phyloP scores from a whole-genome alignment of 2,797 vertebrate species.

The Cirrhinus mrigala region DNA sequence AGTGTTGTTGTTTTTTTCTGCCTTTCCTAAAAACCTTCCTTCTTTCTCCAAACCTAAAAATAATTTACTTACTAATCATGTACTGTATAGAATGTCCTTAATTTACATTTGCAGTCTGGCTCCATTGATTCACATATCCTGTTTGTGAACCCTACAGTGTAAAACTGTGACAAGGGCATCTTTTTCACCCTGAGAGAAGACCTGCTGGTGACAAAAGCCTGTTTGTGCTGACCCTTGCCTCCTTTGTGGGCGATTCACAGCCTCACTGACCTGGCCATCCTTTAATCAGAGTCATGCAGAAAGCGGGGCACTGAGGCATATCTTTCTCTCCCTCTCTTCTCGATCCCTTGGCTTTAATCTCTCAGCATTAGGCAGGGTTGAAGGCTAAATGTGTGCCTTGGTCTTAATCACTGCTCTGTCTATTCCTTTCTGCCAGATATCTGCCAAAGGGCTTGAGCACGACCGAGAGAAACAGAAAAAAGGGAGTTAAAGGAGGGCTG shows the following conservation, averaged over 20 bases:
- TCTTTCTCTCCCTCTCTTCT: slow-evolving; percentile 23
- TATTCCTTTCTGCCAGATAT: slow-evolving; percentile 39
- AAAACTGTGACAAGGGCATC: slow-evolving; percentile 18
- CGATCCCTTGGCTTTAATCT: slow-evolving; percentile 44
- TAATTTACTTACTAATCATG: neutral
- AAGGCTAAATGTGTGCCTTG: slow-evolving; percentile 52
- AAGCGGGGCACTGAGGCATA: slow-evolving; percentile 29
- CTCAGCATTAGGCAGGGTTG: slow-evolving; percentile 44
- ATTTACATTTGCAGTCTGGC: neutral
- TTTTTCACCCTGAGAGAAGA: slow-evolving; percentile 18
- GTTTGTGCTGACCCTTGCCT: slow-evolving; percentile 28
- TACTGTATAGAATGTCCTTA: neutral
- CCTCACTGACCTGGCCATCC: slow-evolving; percentile 26
- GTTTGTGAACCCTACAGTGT: neutral
- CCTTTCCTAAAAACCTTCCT: too few relatives aligned
- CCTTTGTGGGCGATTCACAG: neutral
- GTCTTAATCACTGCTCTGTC: slow-evolving; percentile 49
- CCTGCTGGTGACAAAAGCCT: slow-evolving; percentile 10
- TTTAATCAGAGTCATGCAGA: slow-evolving; percentile 43
- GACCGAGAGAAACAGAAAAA: slow-evolving; percentile 26
- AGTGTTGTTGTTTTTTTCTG: too few relatives aligned
- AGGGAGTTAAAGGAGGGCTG: slow-evolving; percentile 3
- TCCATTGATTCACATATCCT: neutral
- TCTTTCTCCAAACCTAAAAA: too few relatives aligned
- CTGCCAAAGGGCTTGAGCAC: slow-evolving; percentile 40